Evolutionary conservation across 1,140 invertebrate species (phyloP).

Genomic region (Drosophila ficusphila): DNA sequence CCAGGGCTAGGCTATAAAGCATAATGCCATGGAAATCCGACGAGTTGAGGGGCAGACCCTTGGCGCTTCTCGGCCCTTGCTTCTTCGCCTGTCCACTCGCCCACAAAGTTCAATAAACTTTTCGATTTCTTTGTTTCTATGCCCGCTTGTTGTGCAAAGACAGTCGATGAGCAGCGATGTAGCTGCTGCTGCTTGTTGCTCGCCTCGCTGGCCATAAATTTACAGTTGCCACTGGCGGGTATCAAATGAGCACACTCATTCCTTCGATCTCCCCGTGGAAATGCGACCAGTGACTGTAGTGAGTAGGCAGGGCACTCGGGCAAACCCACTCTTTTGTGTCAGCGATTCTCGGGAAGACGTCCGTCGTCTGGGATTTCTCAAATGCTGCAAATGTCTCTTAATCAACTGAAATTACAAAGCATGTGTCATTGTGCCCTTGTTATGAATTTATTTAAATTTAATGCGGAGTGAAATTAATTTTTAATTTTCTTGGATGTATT

Average conservation of each 20-base stretch:
- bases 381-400: background rate
- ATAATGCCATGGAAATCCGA: slow-evolving; percentile 31
- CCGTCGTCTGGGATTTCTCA: background rate
- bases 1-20: slow-evolving; percentile 22
- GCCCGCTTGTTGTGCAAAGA: slow-evolving; percentile 24
- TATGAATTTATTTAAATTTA: no score
- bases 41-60: slow-evolving; percentile 21
- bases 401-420: background rate
- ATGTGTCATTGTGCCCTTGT: background rate
- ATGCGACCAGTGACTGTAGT: background rate
- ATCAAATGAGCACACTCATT: slow-evolving; percentile 29
- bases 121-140: slow-evolving; percentile 51
- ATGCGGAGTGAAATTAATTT: no score
- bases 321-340: background rate
- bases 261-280: slow-evolving; percentile 2
- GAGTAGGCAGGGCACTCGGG: background rate
- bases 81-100: slow-evolving; percentile 17
- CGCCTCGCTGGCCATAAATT: slow-evolving; percentile 17
- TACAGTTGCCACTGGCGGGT: slow-evolving; percentile 28
- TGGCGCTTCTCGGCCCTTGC: background rate
- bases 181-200: slow-evolving; percentile 30
- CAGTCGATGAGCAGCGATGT: slow-evolving; percentile 33
- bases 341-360: background rate
- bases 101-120: slow-evolving; percentile 41
- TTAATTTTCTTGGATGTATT: no score